These are phyloP conservation scores for Torymus aiolomorphi DNA, from an alignment of 2,888 invertebrate genomes.

Conservation along the genomic window DNA sequence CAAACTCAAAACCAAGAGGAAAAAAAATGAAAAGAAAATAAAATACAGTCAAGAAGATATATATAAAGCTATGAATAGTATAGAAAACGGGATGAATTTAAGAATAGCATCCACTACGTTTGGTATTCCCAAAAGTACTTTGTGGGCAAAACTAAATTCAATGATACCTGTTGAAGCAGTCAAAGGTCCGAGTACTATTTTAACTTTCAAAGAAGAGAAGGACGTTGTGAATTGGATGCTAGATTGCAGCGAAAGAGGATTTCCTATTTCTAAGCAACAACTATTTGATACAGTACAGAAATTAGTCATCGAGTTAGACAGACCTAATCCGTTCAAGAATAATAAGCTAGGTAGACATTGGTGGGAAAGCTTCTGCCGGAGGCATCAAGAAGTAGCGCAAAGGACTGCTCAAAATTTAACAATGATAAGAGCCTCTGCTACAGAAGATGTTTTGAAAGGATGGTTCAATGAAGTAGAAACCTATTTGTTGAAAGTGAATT, in stretches of 20 bases:
- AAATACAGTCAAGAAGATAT: background rate
- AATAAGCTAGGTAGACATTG: too few species aligned
- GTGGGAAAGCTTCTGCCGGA: constrained; percentile 67
- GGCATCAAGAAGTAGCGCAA: constrained; percentile 65
- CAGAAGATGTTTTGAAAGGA: too few species aligned
- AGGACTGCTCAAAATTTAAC: constrained; percentile 51
- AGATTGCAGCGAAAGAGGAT: constrained; percentile 8
- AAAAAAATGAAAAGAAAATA: background rate
- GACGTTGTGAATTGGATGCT: constrained; percentile 14
- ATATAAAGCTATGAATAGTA: constrained; percentile 6
- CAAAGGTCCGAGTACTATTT: constrained; percentile 25
- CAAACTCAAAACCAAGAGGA: too few species aligned
- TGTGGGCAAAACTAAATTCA: constrained; percentile 9
- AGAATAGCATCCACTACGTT: constrained; percentile 7
- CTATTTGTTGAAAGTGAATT: too few species aligned
- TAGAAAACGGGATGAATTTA: constrained; percentile 7
- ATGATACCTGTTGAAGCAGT: background rate
- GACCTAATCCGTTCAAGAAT: too few species aligned
- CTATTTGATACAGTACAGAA: constrained; percentile 65
- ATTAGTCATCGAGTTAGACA: constrained; percentile 55
- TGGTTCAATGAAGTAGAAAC: too few species aligned
- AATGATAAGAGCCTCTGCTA: too few species aligned
- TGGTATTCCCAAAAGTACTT: constrained; percentile 30
- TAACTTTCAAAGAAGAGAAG: constrained; percentile 43
- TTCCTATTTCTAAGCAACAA: constrained; percentile 62